Base-by-base conservation (phyloP, 1,140 invertebrate genomes). In the Drosophila santomea region DNA sequence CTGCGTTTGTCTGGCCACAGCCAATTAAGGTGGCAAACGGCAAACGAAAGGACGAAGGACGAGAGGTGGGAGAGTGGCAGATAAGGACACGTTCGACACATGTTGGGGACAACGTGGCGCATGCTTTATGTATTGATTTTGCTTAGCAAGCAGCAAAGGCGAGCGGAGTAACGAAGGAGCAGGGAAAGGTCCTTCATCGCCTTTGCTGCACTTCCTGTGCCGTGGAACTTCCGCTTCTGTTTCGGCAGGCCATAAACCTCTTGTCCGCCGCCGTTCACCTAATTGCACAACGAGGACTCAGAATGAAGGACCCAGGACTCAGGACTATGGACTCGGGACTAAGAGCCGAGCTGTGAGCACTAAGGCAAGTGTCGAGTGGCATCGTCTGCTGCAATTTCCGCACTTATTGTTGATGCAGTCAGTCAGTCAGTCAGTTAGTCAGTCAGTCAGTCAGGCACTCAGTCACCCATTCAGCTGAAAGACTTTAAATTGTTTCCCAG, bases 401-500 rank as follows among this genome's bases (percentile, higher is more conserved):
- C 72, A 83, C 59, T 79, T 73, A 88, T 86, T 86, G 75, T 88
- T 75, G 61, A 76, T 68, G 58, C 69, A 76, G 56, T 39, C 79
- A 78, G 56, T 78, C 57, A 64, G 39, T 59, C 41, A 69, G 55
- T 39, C 47, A 47, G 35, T 11, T 17, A 48, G n/a, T 39, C 44
- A 45, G n/a, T 39, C 44, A 45, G n/a, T 36, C 63, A 79, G 44
- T 52, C 58, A 44, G 39, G 6, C 48, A 51, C 28, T 51, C 48
- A 17, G 48, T 17, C 35, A 51, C n/a, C 11, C 48, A 51, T 48
- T 80, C 63, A 67, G 57, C 32, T 62, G 73, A 74, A 75, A 88
- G 80, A 79, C 83, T 86, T 82, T 78, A 83, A 88, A 89, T 78
- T 88, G 80, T 88, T 74, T 59, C 57, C 68, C 76, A 89, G 76